Evolutionary conservation across 2,797 vertebrate genomes (phyloP).

Genomic region (Tachyglossus aculeatus): DNA sequence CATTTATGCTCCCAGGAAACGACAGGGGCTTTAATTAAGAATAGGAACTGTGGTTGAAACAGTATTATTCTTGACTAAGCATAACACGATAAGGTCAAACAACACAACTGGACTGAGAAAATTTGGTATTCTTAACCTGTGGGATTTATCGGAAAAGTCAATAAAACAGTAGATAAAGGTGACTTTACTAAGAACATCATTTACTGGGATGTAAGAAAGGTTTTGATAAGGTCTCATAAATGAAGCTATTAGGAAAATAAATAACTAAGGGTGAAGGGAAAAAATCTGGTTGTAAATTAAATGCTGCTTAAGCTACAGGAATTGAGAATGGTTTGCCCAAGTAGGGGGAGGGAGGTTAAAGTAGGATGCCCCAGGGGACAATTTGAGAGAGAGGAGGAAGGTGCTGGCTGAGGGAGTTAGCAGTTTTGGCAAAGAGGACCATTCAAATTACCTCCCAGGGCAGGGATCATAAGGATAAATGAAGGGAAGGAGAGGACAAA

Average conservation of each 20-base stretch:
- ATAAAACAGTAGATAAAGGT: conserved; percentile 17
- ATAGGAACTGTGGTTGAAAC: conserved; percentile 3
- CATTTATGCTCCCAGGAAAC: conserved; percentile 36
- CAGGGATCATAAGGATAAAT: too few species aligned
- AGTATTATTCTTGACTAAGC: not conserved
- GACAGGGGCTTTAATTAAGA: conserved; percentile 46
- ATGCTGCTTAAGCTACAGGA: not conserved
- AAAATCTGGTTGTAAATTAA: conserved; percentile 12
- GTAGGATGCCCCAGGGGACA: not conserved
- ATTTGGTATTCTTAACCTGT: conserved; percentile 8
- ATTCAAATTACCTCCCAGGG: too few species aligned
- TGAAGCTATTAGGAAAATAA: not conserved
- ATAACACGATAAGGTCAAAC: conserved; percentile 12
- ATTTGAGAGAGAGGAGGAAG: too few species aligned
- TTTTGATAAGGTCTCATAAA: conserved; percentile 16
- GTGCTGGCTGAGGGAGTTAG: conserved; percentile 2
- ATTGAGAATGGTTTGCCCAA: not conserved
- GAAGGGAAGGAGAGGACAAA: too few species aligned
- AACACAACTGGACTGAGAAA: conserved; percentile 1
- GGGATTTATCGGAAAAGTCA: conserved; percentile 19
- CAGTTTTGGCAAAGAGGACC: too few species aligned
- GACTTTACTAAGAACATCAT: not conserved
- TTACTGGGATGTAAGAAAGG: not conserved
- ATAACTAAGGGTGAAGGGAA: not conserved
- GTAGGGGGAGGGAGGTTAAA: conserved; percentile 24